Base-by-base conservation (phyloP, 2,888 invertebrate species). In the Alcis repandata region DNA sequence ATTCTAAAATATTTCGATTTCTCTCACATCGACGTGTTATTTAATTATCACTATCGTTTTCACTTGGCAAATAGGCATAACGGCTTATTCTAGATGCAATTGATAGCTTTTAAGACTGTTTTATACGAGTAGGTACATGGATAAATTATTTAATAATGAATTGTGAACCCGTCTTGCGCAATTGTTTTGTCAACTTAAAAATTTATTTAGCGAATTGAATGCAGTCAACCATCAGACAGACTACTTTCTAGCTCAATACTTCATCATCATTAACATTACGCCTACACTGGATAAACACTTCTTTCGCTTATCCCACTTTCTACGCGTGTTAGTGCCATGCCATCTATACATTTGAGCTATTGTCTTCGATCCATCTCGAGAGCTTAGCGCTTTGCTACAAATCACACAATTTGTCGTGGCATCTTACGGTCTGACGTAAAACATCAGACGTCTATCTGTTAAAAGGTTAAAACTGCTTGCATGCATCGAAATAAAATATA, bases 1-100 rank as follows among this genome's bases (percentile, higher is more conserved):
- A 75, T 81, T 80, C 75, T 72, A 69, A 77, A 79, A 77, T 70
- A 75, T 79, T 78, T 78, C 78, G 77, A 78, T 79, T 78, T 83
- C 82, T 82, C 61, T 59, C 45, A 41, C 51, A 57, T 40, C 20
- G 15, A 9, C 15, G 51, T 43, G 19, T 56, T 64, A 63, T 65
- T 60, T 52, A 60, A 60, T 60, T 57, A 45, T 43, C 15, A 40
- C 38, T 63, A 15, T 59, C 56, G 56, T 63, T 67, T 63, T 63
- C 45, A 59, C 45, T 63, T 43, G 19, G 15, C 32, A 49, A 10
- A 9, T 17, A 32, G 27, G 22, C 22, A 27, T 22, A 22, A 46
- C 19, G 22, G 22, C 13, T 8, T 7, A 46, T 7, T 17, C 1
- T 13, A 17, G 13, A 45, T 22, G 11, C 20, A 22, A 7, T 13